Conservation (phyloP, 1,140 invertebrate species). For the Hylaeus volcanicus region DNA sequence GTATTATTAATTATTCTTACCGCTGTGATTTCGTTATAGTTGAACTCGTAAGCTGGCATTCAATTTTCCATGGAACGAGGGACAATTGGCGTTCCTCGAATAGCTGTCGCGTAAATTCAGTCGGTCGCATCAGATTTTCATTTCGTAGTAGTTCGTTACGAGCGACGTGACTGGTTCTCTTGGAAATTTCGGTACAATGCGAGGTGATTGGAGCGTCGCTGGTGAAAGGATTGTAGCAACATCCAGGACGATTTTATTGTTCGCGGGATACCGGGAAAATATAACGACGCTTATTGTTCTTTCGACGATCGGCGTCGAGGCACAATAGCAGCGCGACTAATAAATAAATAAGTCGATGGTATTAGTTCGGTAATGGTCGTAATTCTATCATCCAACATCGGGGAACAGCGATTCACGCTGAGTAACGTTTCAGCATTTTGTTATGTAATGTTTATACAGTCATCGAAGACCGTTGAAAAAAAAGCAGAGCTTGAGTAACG, state of each 20-base stretch:
- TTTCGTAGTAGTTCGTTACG: background rate
- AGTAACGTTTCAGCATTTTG: too few relatives aligned
- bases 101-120: background rate
- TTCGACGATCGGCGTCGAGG: background rate
- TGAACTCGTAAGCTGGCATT: too few relatives aligned
- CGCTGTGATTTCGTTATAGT: too few relatives aligned
- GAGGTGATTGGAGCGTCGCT: constrained; percentile 3
- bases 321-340: background rate
- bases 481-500: too few relatives aligned
- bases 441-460: too few relatives aligned
- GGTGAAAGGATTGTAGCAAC: constrained; percentile 3
- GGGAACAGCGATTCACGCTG: too few relatives aligned
- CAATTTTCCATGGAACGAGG: too few relatives aligned
- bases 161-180: background rate
- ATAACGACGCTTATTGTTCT: constrained; percentile 39
- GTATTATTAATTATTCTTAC: too few relatives aligned
- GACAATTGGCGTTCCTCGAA: background rate
- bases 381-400: background rate
- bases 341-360: constrained; percentile 27
- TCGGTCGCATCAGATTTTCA: background rate
- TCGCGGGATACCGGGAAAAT: background rate
- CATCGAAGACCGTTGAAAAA: too few relatives aligned
- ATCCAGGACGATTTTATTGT: constrained; percentile 36
- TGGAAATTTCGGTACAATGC: constrained; percentile 19
- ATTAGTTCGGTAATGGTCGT: background rate